A percentile compares a stretch with the other conserved stretches of the same genome.
These are phyloP conservation scores for Pteronura brasiliensis DNA, from an alignment of 2,113 vertebrate genomes.

Conservation along the genomic window DNA sequence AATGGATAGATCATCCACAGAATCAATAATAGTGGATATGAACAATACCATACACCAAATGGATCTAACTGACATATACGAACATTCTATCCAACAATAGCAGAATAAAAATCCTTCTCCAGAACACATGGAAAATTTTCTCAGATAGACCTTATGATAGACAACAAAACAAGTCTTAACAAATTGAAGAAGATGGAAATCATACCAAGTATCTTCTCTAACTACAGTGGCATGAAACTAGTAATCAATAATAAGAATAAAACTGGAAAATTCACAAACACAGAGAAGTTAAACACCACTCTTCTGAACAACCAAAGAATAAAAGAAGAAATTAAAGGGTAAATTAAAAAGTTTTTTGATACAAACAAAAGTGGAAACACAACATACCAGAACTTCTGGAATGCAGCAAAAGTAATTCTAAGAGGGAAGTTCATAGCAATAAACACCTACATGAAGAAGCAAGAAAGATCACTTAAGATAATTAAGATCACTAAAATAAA, in stretches of 20 bases:
- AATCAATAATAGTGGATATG: not conserved
- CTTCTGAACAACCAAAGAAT: not conserved
- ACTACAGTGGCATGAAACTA: not conserved
- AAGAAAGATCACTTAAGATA: not conserved
- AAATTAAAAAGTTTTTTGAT: not conserved
- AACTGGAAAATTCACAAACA: not conserved
- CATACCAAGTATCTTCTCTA: not conserved
- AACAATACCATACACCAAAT: not conserved
- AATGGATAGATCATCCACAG: not conserved
- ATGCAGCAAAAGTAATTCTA: not conserved
- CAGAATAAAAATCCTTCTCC: not conserved
- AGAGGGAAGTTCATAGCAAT: not conserved
- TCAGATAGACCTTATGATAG: not conserved
- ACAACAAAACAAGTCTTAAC: not conserved
- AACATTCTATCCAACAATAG: not conserved
- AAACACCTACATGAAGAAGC: not conserved
- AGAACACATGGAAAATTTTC: not conserved
- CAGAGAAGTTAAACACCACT: not conserved
- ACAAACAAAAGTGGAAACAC: not conserved
- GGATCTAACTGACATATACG: not conserved
- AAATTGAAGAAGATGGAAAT: not conserved
- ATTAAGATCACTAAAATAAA: not conserved
- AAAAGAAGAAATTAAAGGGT: not conserved
- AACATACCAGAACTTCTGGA: not conserved
- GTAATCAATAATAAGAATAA: not conserved